Evolutionary conservation across 1,140 invertebrate genomes (phyloP).

Genomic region (Drosophila navojoa): DNA sequence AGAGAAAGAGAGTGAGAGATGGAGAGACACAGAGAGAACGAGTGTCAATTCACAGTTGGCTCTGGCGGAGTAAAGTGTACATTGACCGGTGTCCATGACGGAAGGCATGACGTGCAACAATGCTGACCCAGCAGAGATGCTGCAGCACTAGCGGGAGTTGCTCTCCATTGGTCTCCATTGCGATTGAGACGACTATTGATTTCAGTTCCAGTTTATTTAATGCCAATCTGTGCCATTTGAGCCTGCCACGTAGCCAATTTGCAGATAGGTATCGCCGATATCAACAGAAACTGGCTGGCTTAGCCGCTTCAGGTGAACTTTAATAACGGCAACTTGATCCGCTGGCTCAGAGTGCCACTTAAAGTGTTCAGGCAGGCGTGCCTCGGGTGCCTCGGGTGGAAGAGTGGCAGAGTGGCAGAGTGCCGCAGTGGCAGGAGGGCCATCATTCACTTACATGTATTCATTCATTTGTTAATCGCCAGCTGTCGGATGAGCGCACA

Average conservation of each 20-base stretch:
- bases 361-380: constrained; percentile 44
- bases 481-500: constrained; percentile 60
- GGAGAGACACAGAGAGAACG: neutral
- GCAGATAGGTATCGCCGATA: constrained; percentile 41
- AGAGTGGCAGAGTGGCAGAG: too few species aligned
- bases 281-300: constrained; percentile 26
- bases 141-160: neutral
- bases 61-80: constrained; percentile 18
- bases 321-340: constrained; percentile 18
- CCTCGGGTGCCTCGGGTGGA: neutral
- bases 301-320: constrained; percentile 23
- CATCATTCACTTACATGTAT: constrained; percentile 64
- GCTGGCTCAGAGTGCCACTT: constrained; percentile 28
- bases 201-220: constrained; percentile 57
- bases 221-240: constrained; percentile 66
- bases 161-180: neutral
- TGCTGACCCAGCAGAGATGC: constrained; percentile 65
- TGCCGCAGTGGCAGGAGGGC: neutral
- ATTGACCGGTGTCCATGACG: constrained; percentile 58
- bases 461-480: constrained; percentile 79
- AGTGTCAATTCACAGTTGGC: constrained; percentile 15
- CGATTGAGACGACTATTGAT: constrained; percentile 35
- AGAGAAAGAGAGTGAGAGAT: neutral
- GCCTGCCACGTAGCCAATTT: constrained; percentile 68
- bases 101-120: constrained; percentile 61